phyloP scores from a whole-genome alignment of 1,140 invertebrate species.

The Zaprionus lachaisei region DNA sequence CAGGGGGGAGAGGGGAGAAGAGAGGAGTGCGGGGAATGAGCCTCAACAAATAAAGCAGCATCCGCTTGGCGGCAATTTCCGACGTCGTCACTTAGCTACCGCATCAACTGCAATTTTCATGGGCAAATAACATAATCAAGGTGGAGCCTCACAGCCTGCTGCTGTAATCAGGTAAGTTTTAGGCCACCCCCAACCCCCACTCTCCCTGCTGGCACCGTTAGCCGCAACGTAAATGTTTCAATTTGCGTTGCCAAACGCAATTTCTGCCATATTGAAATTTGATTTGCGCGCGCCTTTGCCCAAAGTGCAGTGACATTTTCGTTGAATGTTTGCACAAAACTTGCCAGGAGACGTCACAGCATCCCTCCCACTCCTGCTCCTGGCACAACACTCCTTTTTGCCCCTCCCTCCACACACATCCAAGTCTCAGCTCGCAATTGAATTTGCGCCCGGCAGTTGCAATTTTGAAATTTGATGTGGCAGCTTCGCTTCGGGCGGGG shows the following conservation, averaged over 20 bases:
- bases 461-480: slow-evolving; percentile 64
- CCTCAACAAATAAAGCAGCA: slow-evolving; percentile 64
- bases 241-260: slow-evolving; percentile 59
- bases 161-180: slow-evolving; percentile 46
- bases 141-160: not conserved
- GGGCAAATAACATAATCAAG: slow-evolving; percentile 78
- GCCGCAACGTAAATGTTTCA: slow-evolving; percentile 65
- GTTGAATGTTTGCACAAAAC: slow-evolving; percentile 72
- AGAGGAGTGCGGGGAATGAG: slow-evolving; percentile 8
- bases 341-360: slow-evolving; percentile 53
- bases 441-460: slow-evolving; percentile 56
- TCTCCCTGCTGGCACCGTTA: not conserved
- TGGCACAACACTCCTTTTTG: not conserved
- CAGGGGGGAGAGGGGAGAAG: slow-evolving; percentile 2
- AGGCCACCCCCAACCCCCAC: not conserved
- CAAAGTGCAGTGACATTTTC: slow-evolving; percentile 70
- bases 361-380: not conserved
- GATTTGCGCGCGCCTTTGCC: slow-evolving; percentile 50
- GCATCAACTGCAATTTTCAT: slow-evolving; percentile 80
- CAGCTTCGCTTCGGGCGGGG: slow-evolving; percentile 28
- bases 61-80: slow-evolving; percentile 73
- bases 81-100: slow-evolving; percentile 60
- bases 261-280: slow-evolving; percentile 75
- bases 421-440: slow-evolving; percentile 26
- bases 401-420: not conserved